Evolutionary conservation across 2,797 vertebrate species (phyloP).

Genomic region (Danio albolineatus): DNA sequence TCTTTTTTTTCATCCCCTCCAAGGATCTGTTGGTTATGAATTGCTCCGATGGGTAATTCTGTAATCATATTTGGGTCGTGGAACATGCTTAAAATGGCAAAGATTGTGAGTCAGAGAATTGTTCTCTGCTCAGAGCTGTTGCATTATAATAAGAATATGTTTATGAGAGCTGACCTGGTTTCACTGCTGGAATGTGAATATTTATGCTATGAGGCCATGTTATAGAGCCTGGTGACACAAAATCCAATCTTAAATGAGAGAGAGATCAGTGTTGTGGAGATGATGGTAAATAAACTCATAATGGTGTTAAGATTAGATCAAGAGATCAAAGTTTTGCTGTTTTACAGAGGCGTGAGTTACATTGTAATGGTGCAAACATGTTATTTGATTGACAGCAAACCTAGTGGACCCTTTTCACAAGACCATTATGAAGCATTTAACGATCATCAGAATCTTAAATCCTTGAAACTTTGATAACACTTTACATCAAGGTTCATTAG

Average conservation of each 20-base stretch:
- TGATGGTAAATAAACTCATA: background rate
- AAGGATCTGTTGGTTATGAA: conserved; percentile 36
- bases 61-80: conserved; percentile 46
- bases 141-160: conserved; percentile 26
- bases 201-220: conserved; percentile 11
- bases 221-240: background rate
- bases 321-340: background rate
- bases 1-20: background rate
- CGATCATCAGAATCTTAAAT: too few species aligned
- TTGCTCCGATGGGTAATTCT: background rate
- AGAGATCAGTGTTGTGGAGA: background rate
- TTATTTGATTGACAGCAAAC: too few species aligned
- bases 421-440: too few species aligned
- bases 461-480: too few species aligned
- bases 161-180: conserved; percentile 35
- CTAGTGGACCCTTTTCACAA: too few species aligned
- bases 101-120: conserved; percentile 40
- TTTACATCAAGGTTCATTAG: too few species aligned
- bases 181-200: conserved; percentile 18
- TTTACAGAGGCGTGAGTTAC: too few species aligned
- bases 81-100: conserved; percentile 46
- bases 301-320: background rate
- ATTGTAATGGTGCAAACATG: too few species aligned
- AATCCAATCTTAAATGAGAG: background rate
- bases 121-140: conserved; percentile 26